These are phyloP conservation scores for Poecilia gillii DNA, from an alignment of 2,797 vertebrate genomes.

Conservation along the genomic window DNA sequence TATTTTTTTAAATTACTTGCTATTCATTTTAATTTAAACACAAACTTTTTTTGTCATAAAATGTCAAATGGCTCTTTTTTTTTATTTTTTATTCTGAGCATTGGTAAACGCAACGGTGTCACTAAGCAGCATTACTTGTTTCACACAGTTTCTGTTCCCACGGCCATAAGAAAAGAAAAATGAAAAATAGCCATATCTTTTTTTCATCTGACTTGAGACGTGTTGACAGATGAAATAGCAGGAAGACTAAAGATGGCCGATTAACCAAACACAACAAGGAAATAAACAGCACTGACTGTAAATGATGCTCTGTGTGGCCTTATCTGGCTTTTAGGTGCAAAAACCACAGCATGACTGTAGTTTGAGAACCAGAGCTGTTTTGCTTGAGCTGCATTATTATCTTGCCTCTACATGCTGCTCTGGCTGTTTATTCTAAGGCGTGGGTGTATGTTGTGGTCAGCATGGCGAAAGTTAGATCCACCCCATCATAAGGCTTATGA, in stretches of 20 bases:
- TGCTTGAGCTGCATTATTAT: not conserved
- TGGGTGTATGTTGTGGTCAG: not conserved
- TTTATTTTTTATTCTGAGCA: not conserved
- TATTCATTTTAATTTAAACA: not conserved
- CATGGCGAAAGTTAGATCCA: not conserved
- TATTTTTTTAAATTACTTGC: not conserved
- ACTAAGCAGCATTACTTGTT: not conserved
- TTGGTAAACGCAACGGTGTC: not conserved
- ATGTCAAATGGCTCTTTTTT: not conserved
- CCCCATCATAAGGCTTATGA: not conserved
- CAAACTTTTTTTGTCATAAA: not conserved
- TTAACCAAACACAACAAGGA: slow-evolving; percentile 4
- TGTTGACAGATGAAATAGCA: not conserved
- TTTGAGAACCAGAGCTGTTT: not conserved
- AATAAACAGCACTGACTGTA: not conserved
- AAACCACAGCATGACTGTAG: not conserved
- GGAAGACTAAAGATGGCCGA: not conserved
- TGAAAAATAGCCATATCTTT: not conserved
- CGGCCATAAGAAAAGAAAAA: not conserved
- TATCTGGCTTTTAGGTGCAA: not conserved
- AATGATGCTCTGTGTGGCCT: not conserved
- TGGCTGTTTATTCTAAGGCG: not conserved
- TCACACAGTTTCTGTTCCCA: not conserved
- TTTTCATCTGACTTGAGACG: not conserved
- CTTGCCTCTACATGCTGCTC: not conserved